Percentiles rank a stretch among this genome's conserved stretches.
These are phyloP conservation scores for Lepisosteus osseus DNA, from an alignment of 2,113 vertebrate genomes.

Conservation along the genomic window DNA sequence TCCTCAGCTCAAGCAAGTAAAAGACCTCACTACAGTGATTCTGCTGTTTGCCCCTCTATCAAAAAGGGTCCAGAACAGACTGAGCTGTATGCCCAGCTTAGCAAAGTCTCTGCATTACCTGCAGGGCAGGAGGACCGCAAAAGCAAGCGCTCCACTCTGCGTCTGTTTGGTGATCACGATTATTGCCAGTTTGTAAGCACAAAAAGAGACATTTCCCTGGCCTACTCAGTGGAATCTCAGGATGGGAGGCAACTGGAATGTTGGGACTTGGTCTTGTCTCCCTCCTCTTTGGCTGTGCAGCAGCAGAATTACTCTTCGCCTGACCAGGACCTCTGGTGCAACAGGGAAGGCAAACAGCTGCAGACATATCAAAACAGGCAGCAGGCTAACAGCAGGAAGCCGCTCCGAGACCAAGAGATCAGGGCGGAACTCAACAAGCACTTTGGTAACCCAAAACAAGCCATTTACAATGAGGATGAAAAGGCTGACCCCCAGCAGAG, in stretches of 20 bases:
- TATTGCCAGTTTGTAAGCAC: constrained; percentile 91
- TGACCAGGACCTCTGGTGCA: constrained; percentile 63
- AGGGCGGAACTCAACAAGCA: constrained; percentile 97
- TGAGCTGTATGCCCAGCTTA: constrained; percentile 91
- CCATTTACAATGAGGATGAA: constrained; percentile 76
- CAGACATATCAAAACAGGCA: constrained; percentile 44
- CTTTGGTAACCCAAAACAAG: constrained; percentile 87
- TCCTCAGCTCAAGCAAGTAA: constrained; percentile 81
- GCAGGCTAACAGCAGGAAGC: constrained; percentile 76
- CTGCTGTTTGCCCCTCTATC: constrained; percentile 71
- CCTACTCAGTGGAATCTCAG: constrained; percentile 70
- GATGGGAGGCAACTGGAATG: constrained; percentile 79
- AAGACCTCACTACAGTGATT: constrained; percentile 84
- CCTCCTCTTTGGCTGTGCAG: constrained; percentile 63
- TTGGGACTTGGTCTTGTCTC: constrained; percentile 78
- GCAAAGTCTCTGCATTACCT: constrained; percentile 80
- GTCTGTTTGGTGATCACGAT: constrained; percentile 94
- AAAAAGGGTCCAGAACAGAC: constrained; percentile 82
- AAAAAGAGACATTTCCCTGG: constrained; percentile 76
- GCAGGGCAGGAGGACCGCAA: constrained; percentile 76
- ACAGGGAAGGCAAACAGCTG: constrained; percentile 65
- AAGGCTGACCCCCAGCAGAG: constrained; percentile 60
- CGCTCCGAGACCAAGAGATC: constrained; percentile 92
- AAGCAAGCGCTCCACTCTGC: constrained; percentile 75
- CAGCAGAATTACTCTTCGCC: constrained; percentile 70